Conservation (phyloP, 1,140 invertebrate species). For the Dolichoris vasculosae region DNA sequence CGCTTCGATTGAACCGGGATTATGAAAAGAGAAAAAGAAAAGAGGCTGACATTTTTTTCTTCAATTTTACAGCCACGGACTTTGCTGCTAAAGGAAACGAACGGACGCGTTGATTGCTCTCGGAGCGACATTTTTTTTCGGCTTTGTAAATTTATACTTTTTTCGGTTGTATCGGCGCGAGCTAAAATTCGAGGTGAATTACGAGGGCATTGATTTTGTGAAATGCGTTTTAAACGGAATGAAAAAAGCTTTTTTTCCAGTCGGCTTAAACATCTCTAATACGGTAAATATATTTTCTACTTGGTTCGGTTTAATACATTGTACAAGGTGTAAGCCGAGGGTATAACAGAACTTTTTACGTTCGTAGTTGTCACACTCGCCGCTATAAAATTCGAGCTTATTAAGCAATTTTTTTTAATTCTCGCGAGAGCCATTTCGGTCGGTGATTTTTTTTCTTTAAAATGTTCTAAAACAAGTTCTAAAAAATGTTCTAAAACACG, state of each 20-base stretch:
- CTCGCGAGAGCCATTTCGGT: not conserved
- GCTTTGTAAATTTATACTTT: constrained; percentile 32
- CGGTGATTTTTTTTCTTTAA: not conserved
- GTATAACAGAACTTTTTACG: not conserved
- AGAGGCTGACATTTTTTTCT: not conserved
- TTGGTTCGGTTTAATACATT: not conserved
- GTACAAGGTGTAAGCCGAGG: not conserved
- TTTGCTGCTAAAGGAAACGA: not conserved
- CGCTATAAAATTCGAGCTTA: not conserved
- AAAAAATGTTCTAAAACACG: no score
- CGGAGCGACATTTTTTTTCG: not conserved
- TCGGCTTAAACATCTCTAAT: not conserved
- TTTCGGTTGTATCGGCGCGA: not conserved
- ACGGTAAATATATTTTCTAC: not conserved
- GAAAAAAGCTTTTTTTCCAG: not conserved
- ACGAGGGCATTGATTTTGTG: constrained; percentile 13
- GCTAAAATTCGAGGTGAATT: not conserved
- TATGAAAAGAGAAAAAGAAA: constrained; percentile 7
- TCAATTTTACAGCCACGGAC: constrained; percentile 36
- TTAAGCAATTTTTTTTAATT: not conserved
- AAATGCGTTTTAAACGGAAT: not conserved
- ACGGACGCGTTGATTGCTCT: constrained; percentile 36
- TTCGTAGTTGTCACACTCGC: not conserved
- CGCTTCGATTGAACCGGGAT: constrained; percentile 41
- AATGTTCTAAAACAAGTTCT: no score